Conservation (phyloP, 2,888 invertebrate genomes). For the Nomada flava region DNA sequence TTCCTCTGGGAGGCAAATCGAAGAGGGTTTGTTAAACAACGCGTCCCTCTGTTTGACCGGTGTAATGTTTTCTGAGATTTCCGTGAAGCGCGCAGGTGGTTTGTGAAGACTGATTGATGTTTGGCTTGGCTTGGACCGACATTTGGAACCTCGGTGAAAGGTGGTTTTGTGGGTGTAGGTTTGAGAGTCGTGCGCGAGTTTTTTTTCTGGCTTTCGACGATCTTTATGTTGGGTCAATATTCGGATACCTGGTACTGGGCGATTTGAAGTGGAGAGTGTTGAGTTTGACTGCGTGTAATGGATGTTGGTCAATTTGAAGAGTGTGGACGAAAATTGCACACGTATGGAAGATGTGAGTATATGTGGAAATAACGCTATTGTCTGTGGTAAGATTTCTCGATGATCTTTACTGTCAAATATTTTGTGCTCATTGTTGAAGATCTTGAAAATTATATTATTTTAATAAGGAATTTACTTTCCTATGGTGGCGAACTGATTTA, state of each 20-base stretch:
- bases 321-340: no score
- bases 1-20: neutral
- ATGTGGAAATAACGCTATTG: no score
- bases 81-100: neutral
- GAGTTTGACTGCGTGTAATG: neutral
- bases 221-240: neutral
- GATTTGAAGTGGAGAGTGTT: neutral
- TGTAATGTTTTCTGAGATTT: conserved; percentile 2
- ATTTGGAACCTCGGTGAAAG: neutral
- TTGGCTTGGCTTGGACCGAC: neutral
- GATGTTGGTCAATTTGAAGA: no score
- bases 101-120: conserved; percentile 11
- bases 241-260: neutral
- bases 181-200: neutral
- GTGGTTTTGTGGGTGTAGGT: neutral
- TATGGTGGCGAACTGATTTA: no score
- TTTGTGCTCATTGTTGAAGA: no score
- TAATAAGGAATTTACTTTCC: no score
- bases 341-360: no score
- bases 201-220: neutral
- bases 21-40: conserved; percentile 12
- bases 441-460: no score
- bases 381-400: no score
- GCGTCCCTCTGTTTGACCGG: neutral
- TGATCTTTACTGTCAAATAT: no score